Evolutionary conservation across 2,113 vertebrate genomes (phyloP).

Genomic region (pig (Sus scrofa)): DNA sequence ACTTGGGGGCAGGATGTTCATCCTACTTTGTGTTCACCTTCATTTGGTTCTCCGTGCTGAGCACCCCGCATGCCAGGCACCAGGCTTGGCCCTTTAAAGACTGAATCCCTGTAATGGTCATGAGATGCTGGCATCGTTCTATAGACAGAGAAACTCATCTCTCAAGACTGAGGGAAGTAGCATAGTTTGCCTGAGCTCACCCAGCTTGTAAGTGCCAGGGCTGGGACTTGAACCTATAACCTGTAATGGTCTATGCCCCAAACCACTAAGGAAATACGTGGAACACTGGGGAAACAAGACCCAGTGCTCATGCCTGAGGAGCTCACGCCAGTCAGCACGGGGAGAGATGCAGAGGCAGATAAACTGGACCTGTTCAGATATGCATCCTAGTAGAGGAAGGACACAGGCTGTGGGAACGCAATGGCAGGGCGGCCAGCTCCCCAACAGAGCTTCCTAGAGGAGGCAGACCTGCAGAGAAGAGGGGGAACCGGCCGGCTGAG

Average conservation of each 20-base stretch:
- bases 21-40: background rate
- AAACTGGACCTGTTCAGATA: rapidly evolving
- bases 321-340: background rate
- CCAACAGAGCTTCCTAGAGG: background rate
- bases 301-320: background rate
- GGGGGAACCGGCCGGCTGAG: background rate
- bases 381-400: no score
- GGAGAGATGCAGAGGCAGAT: background rate
- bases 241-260: background rate
- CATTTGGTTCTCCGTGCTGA: background rate
- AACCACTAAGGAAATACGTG: background rate
- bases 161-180: background rate
- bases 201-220: background rate
- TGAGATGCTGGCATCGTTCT: background rate
- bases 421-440: background rate
- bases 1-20: background rate
- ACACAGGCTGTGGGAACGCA: background rate
- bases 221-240: background rate
- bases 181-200: background rate
- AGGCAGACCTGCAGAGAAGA: background rate
- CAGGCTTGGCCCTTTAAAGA: background rate
- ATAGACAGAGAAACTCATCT: background rate
- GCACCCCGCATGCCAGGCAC: rapidly evolving
- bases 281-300: background rate
- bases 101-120: background rate